Evolutionary conservation across 2,113 vertebrate genomes (phyloP), one percentile per base, ranked within the genome.

Genomic region (Centropus bengalensis): DNA sequence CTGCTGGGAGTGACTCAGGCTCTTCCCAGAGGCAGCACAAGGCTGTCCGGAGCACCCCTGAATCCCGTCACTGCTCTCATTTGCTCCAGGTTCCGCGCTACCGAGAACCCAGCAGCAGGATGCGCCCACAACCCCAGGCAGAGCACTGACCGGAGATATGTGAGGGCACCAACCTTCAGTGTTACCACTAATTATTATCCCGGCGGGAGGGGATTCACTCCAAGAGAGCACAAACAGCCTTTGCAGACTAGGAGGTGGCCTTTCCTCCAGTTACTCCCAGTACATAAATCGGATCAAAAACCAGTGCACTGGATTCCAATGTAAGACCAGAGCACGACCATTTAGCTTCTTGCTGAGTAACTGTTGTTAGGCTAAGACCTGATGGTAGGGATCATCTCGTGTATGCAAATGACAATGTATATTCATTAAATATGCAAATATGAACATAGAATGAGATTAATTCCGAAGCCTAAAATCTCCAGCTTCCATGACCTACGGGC

Each of bases 351-450:
- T 55, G 8, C 56, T 91, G 64, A 76, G 84, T 60, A 93, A 91
- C 82, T 81, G 21, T 42, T 77, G 38, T 64, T 89, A 88, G 81
- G 89, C 58, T 93, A 84, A 77, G 69, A 82, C 66, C 69, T 60
- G 17, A 88, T 84, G 60, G 66, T 78, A 92, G 52, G 36, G 62
- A 91, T 91, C 70, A 62, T 85, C 55, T 68, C 56, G 36, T 32
- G 28, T 75, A 82, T 71, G 88, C 52, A 93, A 91, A 87, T 69
- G 1, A 32, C 10, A 26, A 75, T 83, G 52, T 26, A 16, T 78
- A 51, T 71, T 89, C 52, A 94, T 81, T 89, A 75, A 8, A 69
- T 42, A 91, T 82, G 64, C 56, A 96, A 94, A 94, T 90, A 66
- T 30, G 24, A 81, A 82, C 62, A 94, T 26, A 76, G 88, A 82